Conservation (phyloP, 2,113 vertebrate genomes). For the Tauraco erythrolophus region DNA sequence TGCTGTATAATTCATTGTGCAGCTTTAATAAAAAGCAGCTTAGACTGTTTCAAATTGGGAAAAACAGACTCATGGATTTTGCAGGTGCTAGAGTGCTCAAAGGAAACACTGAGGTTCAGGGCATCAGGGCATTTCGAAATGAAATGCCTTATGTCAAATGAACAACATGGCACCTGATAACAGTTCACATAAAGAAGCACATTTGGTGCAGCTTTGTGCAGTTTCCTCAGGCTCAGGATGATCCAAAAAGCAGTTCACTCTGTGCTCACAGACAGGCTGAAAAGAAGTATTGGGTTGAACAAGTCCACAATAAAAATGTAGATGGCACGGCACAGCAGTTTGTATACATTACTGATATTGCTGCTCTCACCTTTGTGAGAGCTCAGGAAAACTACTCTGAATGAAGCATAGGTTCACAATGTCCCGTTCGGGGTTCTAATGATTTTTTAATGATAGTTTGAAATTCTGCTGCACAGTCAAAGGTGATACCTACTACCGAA, state of each 20-base stretch:
- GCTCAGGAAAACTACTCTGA: background rate
- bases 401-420: background rate
- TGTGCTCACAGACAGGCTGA: background rate
- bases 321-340: background rate
- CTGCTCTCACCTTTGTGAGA: background rate
- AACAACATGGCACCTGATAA: background rate
- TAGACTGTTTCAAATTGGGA: background rate
- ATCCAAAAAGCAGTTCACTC: background rate
- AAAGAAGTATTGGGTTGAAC: background rate
- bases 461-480: constrained; percentile 12
- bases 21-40: background rate
- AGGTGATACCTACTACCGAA: background rate
- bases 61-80: background rate
- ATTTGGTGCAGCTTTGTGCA: background rate
- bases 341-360: background rate
- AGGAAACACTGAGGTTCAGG: background rate
- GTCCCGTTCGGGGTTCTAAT: background rate
- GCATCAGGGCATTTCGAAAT: background rate
- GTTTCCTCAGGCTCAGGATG: background rate
- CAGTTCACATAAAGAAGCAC: background rate
- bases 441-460: constrained; percentile 21
- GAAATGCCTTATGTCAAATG: background rate
- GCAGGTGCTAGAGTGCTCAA: background rate
- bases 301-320: background rate
- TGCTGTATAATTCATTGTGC: background rate